Conservation (phyloP, 2,888 invertebrate genomes). For the Vesta saturnalis region DNA sequence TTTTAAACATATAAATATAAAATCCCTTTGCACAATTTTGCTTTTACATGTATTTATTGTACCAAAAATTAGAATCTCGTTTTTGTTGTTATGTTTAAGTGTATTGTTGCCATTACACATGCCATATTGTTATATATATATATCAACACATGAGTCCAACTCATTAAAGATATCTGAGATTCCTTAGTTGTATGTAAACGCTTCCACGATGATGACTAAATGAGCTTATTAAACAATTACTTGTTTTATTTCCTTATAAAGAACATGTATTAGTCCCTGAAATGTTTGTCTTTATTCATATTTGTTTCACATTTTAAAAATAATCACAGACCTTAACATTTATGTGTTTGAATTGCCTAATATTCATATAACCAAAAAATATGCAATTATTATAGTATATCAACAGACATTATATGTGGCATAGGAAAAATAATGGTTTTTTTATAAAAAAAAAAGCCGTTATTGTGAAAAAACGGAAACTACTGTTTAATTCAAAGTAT, state of each 20-base stretch:
- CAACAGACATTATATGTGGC: too few relatives aligned
- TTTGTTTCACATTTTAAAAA: too few relatives aligned
- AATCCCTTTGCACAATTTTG: conserved; percentile 42
- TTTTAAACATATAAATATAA: conserved; percentile 26
- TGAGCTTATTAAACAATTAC: conserved; percentile 58
- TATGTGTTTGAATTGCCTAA: too few relatives aligned
- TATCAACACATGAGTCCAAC: conserved; percentile 42
- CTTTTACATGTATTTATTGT: conserved; percentile 43
- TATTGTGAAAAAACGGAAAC: too few relatives aligned
- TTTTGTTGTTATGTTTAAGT: conserved; percentile 51
- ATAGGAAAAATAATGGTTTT: too few relatives aligned
- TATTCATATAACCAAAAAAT: too few relatives aligned
- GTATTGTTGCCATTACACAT: conserved; percentile 55
- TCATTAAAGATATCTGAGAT: conserved; percentile 53
- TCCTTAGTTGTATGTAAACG: conserved; percentile 59
- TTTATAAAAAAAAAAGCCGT: too few relatives aligned
- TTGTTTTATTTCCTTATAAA: conserved; percentile 25
- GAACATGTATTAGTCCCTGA: background rate
- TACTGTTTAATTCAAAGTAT: too few relatives aligned
- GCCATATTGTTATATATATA: conserved; percentile 57
- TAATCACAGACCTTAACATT: too few relatives aligned
- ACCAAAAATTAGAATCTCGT: conserved; percentile 42
- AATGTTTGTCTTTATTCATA: too few relatives aligned
- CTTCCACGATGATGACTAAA: conserved; percentile 61
- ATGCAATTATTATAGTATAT: too few relatives aligned